phyloP scores from a whole-genome alignment of 1,140 invertebrate genomes.

The Drosophila rhopaloa region DNA sequence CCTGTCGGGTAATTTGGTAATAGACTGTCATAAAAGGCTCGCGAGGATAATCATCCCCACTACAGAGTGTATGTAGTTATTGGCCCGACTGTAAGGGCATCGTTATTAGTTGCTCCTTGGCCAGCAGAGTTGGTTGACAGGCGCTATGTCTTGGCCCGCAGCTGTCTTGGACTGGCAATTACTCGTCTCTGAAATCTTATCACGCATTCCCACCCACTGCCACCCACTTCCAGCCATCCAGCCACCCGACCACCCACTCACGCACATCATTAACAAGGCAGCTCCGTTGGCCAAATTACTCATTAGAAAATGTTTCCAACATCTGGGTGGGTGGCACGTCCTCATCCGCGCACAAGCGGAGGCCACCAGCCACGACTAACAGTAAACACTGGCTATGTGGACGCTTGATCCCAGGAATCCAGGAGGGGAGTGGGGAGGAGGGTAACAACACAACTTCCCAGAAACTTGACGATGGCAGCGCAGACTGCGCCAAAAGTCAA shows the following conservation, averaged over 20 bases:
- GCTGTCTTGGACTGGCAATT: constrained; percentile 60
- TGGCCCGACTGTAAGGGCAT: not conserved
- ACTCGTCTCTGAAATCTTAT: constrained; percentile 64
- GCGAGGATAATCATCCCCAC: not conserved
- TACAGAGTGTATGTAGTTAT: not conserved
- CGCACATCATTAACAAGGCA: constrained; percentile 73
- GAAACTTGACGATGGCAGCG: constrained; percentile 58
- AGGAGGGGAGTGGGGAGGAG: constrained; percentile 1
- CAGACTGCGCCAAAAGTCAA: constrained; percentile 83
- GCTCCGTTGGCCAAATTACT: constrained; percentile 66
- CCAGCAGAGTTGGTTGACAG: constrained; percentile 42
- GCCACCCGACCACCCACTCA: constrained; percentile 26
- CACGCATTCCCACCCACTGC: constrained; percentile 31
- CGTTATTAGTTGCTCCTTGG: constrained; percentile 19
- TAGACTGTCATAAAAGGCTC: constrained; percentile 9
- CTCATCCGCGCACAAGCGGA: constrained; percentile 8
- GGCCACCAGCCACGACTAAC: constrained; percentile 45
- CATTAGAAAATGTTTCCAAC: constrained; percentile 71
- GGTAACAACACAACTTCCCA: constrained; percentile 3
- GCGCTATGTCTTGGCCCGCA: constrained; percentile 43
- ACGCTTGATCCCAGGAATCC: constrained; percentile 33
- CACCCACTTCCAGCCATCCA: too few relatives aligned
- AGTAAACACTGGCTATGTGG: constrained; percentile 42
- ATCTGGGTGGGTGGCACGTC: constrained; percentile 57
- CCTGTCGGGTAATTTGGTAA: not conserved